A percentile compares a stretch with the other conserved stretches of the same genome.
These are phyloP conservation scores for Beris chalybata DNA, from an alignment of 2,888 invertebrate genomes.

Conservation along the genomic window DNA sequence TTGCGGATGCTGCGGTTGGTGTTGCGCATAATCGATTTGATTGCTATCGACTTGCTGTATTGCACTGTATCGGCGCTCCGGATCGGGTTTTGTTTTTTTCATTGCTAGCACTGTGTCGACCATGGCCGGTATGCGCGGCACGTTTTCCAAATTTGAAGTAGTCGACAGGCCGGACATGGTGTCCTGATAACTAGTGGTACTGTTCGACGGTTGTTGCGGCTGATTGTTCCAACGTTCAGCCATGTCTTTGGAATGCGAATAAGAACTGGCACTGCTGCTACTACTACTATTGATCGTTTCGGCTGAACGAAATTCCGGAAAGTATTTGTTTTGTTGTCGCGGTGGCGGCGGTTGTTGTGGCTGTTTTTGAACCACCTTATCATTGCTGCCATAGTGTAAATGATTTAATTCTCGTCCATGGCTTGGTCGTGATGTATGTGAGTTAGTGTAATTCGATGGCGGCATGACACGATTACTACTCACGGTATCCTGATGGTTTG, in stretches of 20 bases:
- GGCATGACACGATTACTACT: neutral
- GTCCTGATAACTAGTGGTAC: too few relatives aligned
- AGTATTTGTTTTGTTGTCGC: neutral
- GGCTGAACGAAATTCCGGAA: neutral
- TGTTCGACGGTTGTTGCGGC: neutral
- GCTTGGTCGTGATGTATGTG: too few relatives aligned
- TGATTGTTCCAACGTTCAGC: neutral
- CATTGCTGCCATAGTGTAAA: neutral
- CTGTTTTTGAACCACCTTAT: neutral
- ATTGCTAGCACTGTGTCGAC: conserved; percentile 25
- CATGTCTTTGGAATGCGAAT: too few relatives aligned
- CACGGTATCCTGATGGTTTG: neutral
- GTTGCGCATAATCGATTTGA: neutral
- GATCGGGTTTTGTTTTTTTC: conserved; percentile 26
- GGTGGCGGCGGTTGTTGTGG: neutral
- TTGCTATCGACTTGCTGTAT: conserved; percentile 4
- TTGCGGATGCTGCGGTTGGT: neutral
- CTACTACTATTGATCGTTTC: neutral
- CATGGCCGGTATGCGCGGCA: conserved; percentile 27
- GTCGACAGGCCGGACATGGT: too few relatives aligned
- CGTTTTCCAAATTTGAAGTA: neutral
- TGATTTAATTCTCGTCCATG: too few relatives aligned
- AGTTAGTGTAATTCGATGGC: neutral
- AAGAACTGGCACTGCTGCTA: conserved; percentile 4
- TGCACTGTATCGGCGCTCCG: neutral